Base-by-base conservation (phyloP, 2,888 invertebrate genomes). In the Drymonia ruficornis region DNA sequence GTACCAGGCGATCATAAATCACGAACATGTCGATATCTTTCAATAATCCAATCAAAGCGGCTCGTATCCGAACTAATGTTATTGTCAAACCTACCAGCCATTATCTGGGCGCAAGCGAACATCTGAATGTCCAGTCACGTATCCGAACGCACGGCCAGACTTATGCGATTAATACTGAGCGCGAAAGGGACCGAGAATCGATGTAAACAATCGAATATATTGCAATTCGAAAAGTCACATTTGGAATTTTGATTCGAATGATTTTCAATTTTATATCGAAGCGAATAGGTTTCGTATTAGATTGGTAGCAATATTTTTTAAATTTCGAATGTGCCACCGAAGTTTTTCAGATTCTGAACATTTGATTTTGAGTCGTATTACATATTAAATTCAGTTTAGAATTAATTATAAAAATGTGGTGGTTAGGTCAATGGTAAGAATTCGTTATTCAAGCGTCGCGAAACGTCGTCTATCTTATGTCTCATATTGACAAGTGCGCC, bases 1-100 rank as follows among this genome's bases (percentile, higher is more conserved):
- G 23, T 70, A 75, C 73, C 64, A 75, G 75, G 76, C 64, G 49
- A 52, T 54, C 77, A 79, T 79, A 88, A 87, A 87, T 89, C 87
- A 86, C 76, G 45, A 50, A 62, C 77, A 78, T 67, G 83, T 89
- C 87, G 80, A 87, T 85, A 81, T 80, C 86, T 87, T 88, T 88
- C 87, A 87, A 88, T 89, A 89, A 87, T 85, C 87, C 87, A 88
- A 89, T 89, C 89, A 89, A 84, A 86, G 82, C 80, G 78, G 78
- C 76, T 81, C 82, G 81, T 78, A 83, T 81, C 79, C 80, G 76
- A 82, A 87, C 86, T 88, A 88, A 88, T 87, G 88, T 88, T 89
- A 87, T 89, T 88, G 89, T 89, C 89, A 86, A 86, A 84, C 83
- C 83, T 81, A 80, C 81, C 75, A 79, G 81, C 87, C 80, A 88